These are phyloP conservation scores for Triops longicaudatus DNA, from an alignment of 1,140 invertebrate genomes.

Conservation along the genomic window DNA sequence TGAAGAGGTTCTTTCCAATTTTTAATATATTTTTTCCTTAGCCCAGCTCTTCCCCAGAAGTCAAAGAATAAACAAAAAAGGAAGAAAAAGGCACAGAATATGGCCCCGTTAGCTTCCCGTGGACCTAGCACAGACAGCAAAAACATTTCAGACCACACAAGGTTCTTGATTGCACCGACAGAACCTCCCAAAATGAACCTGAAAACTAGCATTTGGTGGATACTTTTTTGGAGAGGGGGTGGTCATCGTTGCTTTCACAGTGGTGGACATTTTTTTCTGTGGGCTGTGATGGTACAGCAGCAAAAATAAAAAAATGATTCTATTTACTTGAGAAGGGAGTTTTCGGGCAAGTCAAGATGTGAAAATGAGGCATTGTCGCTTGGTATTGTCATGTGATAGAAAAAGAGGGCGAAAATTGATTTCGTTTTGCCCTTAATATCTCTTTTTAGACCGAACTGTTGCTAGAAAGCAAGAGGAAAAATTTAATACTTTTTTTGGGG, in stretches of 20 bases:
- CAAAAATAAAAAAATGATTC: not conserved
- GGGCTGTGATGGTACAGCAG: not conserved
- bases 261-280: not conserved
- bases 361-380: not conserved
- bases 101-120: no score
- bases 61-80: not conserved
- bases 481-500: not conserved
- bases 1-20: not conserved
- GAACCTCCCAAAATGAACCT: slow-evolving; percentile 14
- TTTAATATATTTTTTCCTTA: not conserved
- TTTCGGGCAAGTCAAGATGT: not conserved
- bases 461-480: not conserved
- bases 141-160: not conserved
- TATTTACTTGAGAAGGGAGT: slow-evolving; percentile 12
- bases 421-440: not conserved
- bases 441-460: not conserved
- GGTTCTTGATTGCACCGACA: slow-evolving; percentile 5
- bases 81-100: no score
- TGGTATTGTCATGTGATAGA: not conserved
- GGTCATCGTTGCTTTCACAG: not conserved
- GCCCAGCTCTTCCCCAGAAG: not conserved
- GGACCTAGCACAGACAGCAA: not conserved
- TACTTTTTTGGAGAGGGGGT: not conserved
- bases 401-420: not conserved
- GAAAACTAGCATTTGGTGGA: not conserved